Percentiles rank a stretch among this genome's conserved stretches.
These are phyloP conservation scores for Amiota minor DNA, from an alignment of 2,888 invertebrate genomes.

Conservation along the genomic window DNA sequence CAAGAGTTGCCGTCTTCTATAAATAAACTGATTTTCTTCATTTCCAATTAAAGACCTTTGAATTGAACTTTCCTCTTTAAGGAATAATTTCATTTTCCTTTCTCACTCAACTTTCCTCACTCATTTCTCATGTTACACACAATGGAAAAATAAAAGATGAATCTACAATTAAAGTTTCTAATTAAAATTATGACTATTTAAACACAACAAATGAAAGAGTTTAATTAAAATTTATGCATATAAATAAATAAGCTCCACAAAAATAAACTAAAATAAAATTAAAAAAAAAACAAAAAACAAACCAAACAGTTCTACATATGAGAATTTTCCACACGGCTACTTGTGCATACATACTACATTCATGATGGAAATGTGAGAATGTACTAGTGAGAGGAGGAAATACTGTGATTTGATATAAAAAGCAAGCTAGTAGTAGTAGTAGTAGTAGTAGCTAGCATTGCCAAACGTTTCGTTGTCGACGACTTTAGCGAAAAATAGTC, in stretches of 20 bases:
- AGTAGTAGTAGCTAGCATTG: no score
- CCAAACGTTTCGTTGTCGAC: neutral
- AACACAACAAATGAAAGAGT: conserved; percentile 54
- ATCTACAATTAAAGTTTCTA: conserved; percentile 36
- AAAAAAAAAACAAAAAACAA: no score
- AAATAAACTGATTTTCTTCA: no score
- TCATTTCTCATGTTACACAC: neutral
- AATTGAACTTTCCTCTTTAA: no score
- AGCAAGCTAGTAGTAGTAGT: no score
- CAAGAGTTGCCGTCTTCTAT: no score
- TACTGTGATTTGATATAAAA: neutral
- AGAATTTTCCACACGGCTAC: conserved; percentile 20
- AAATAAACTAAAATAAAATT: neutral
- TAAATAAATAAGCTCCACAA: conserved; percentile 33
- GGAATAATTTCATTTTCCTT: no score
- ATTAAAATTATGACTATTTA: conserved; percentile 58
- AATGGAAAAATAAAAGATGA: neutral
- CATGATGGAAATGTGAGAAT: neutral
- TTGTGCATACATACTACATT: conserved; percentile 16
- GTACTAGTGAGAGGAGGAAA: neutral
- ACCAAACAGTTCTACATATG: neutral
- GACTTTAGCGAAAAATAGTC: conserved; percentile 43
- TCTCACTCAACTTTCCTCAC: neutral
- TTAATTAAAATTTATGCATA: conserved; percentile 62
- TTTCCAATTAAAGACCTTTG: no score